These are phyloP conservation scores for Biston betularia DNA, from an alignment of 2,888 invertebrate genomes.

Conservation along the genomic window DNA sequence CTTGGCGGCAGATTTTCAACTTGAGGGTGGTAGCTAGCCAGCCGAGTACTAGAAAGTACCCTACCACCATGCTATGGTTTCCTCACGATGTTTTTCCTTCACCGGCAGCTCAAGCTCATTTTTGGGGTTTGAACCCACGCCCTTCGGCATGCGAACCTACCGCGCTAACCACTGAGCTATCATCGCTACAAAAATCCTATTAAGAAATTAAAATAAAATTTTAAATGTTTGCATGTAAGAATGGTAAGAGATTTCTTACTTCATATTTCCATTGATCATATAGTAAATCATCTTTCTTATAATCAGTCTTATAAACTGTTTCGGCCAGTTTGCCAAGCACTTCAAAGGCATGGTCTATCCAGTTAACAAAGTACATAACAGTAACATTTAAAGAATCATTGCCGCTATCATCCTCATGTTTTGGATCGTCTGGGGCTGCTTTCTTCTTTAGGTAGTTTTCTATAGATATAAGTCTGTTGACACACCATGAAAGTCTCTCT, in stretches of 20 bases:
- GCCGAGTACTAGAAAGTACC: too few relatives aligned
- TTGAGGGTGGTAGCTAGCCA: too few relatives aligned
- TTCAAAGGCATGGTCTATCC: constrained; percentile 81
- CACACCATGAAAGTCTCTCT: constrained; percentile 76
- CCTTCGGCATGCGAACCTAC: too few relatives aligned
- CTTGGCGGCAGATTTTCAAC: too few relatives aligned
- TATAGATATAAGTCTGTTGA: constrained; percentile 63
- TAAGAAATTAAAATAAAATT: too few relatives aligned
- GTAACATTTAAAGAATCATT: constrained; percentile 62
- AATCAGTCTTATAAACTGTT: constrained; percentile 66
- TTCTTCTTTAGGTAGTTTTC: constrained; percentile 58
- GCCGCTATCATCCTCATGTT: constrained; percentile 42
- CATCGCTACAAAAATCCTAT: too few relatives aligned
- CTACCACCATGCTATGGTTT: too few relatives aligned
- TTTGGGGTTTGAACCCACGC: too few relatives aligned
- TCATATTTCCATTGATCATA: constrained; percentile 66
- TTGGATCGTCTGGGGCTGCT: constrained; percentile 19
- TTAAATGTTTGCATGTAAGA: too few relatives aligned
- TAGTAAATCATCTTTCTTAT: constrained; percentile 57
- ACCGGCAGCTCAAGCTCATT: too few relatives aligned
- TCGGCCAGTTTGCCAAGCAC: constrained; percentile 67
- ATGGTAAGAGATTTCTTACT: constrained; percentile 52
- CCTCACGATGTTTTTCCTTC: too few relatives aligned
- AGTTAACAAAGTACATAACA: constrained; percentile 80
- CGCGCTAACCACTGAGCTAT: too few relatives aligned